Evolutionary conservation across 1,140 invertebrate genomes (phyloP).

Genomic region (Pararge aegeria): DNA sequence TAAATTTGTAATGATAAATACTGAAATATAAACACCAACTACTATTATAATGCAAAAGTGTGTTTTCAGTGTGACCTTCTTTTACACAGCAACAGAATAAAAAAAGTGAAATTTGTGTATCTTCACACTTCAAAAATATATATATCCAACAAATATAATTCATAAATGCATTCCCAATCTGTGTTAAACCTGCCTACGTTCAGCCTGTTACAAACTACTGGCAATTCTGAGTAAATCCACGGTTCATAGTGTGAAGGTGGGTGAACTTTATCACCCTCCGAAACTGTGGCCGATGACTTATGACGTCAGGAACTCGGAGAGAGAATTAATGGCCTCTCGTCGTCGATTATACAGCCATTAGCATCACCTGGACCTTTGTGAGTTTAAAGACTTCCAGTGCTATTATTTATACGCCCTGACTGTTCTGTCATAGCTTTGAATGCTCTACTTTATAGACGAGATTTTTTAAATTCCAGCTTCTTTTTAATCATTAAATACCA

Average conservation of each 20-base stretch:
- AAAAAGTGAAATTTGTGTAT: too few relatives aligned
- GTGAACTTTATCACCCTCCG: constrained; percentile 14
- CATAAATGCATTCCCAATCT: background rate
- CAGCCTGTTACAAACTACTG: background rate
- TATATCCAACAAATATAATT: too few relatives aligned
- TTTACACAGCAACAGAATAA: too few relatives aligned
- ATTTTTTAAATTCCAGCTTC: too few relatives aligned
- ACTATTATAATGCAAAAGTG: too few relatives aligned
- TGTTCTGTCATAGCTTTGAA: background rate
- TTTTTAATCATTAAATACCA: too few relatives aligned
- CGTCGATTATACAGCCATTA: constrained; percentile 30
- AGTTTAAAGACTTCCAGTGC: constrained; percentile 38
- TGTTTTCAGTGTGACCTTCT: too few relatives aligned
- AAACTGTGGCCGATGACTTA: constrained; percentile 17
- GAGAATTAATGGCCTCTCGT: constrained; percentile 20
- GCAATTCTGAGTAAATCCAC: background rate
- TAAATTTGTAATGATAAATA: too few relatives aligned
- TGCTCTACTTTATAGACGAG: background rate
- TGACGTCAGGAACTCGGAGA: constrained; percentile 19
- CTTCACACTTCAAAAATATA: too few relatives aligned
- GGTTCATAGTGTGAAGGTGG: constrained; percentile 1
- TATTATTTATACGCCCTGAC: constrained; percentile 26
- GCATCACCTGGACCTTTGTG: constrained; percentile 25
- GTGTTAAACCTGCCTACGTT: background rate
- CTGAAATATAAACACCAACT: too few relatives aligned